Base-by-base conservation (phyloP, 2,113 vertebrate species). In the Corynorhinus townsendii region DNA sequence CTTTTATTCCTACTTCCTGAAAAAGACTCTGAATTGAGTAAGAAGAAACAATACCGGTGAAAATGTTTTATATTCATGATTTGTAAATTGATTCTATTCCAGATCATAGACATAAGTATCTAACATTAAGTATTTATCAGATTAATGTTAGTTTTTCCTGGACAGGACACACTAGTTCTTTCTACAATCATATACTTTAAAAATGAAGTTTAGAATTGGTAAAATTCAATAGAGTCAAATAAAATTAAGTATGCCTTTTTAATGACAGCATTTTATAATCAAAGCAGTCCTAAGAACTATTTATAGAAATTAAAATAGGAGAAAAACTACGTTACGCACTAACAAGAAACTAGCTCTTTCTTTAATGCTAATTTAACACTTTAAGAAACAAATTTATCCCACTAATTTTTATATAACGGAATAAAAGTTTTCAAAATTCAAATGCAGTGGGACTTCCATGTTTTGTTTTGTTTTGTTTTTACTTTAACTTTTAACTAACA, bases 1-100 rank as follows among this genome's bases (percentile, higher is more conserved):
- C 99, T 88, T 98, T 98, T 91, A 99, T 97, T 90, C 99, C 99
- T 79, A 98, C 99, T 96, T 99, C 99, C 98, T 99, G 98, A 98
- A 99, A 99, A 19, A 99, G 97, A 96, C 98, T 98, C 99, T 99
- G 94, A 90, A 95, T 89, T 79, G 90, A 97, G 54, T 59, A 91
- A 88, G 93, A 93, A 66, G 28, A 20, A 95, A 93, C 11, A 95
- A 86, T 4, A 82, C 1, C 72, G 30, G 47, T 89, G 43, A 93
- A 94, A 94, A 81, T 89, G 89, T 14, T 66, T 95, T 26, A 79
- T 93, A 75, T 30, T 49, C 62, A 83, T 83, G 14, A 80, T 43
- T 83, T 86, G 14, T 35, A 89, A 19, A 62, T 33, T 62, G 54
- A 47, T 73, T 94, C 75, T 82, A 82, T 10, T 15, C 47, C 52